Conservation (phyloP, 2,113 vertebrate species). For the Phasianus colchicus region DNA sequence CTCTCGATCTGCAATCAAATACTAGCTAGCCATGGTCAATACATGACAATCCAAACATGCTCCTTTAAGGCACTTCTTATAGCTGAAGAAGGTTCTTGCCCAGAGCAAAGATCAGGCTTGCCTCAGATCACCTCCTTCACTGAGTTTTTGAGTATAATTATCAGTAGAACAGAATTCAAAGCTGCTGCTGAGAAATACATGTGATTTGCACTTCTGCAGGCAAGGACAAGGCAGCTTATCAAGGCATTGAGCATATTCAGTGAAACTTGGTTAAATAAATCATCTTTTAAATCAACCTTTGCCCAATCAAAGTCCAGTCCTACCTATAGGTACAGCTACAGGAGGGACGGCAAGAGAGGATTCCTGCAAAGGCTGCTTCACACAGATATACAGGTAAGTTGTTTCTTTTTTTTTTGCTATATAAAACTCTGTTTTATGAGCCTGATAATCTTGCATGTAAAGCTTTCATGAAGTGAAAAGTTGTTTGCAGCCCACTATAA, state of each 20-base stretch:
- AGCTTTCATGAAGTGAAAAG: not conserved
- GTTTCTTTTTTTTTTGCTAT: not conserved
- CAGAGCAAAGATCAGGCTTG: constrained; percentile 36
- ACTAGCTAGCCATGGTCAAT: not conserved
- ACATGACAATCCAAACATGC: not conserved
- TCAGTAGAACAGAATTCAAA: constrained; percentile 4
- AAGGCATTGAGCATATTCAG: constrained; percentile 52
- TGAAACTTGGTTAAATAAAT: constrained; percentile 90
- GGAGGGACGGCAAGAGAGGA: constrained; percentile 43
- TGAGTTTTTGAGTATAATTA: not conserved
- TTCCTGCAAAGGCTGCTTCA: not conserved
- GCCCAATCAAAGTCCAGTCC: constrained; percentile 86
- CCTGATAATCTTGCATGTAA: not conserved
- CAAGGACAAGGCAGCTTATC: constrained; percentile 66
- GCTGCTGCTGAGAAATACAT: not conserved
- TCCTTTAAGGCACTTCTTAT: not conserved
- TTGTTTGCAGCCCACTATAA: not conserved
- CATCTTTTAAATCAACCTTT: constrained; percentile 94
- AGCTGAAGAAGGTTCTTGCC: not conserved
- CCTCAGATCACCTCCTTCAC: not conserved
- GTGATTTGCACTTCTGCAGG: not conserved
- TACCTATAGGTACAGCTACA: constrained; percentile 64
- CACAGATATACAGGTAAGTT: constrained; percentile 66
- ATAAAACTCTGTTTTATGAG: not conserved
- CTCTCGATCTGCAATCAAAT: not conserved